Base-by-base conservation (phyloP, 1,140 invertebrate species). In the Lysiphlebus fabarum region DNA sequence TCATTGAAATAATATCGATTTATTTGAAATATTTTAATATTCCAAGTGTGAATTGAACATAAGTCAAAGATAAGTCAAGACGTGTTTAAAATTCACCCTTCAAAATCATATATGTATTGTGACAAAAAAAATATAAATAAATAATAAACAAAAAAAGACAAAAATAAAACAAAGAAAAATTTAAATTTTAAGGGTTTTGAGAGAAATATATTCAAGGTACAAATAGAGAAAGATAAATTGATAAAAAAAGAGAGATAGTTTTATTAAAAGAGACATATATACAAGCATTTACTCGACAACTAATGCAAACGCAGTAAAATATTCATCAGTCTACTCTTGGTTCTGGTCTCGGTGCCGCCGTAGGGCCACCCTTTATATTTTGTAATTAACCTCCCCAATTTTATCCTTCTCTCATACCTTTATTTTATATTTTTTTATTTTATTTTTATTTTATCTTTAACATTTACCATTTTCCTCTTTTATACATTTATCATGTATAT, bases 261-360 rank as follows among this genome's bases (percentile, higher is more conserved):
- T 58, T 44, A 54, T 40, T 69, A 70, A 74, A 75, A 71, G 73
- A 74, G 67, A 70, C 68, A 68, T 67, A 70, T 67, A 70, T 62
- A 74, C 69, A 71, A 70, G 70, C 65, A 67, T 67, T 67, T 68
- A 69, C 72, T 71, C 69, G 67, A 67, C 65, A 66, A 72, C 73
- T 76, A 75, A 75, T 77, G 74, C 74, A 73, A 26, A 69, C 67
- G 66, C 74, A 63, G 72, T 76, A 72, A 77, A 77, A 77, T 77
- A 77, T 77, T 77, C 75, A 77, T 76, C 74, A 75, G 73, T 72
- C 71, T 72, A 73, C 65, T 67, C 70, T n/a, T n/a, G 70, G 63
- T 9, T 37, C 44, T 69, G 72, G 71, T 61, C 67, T 72, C 69
- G 67, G 65, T 74, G 67, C 65, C 72, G 67, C 65, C 72, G 66